Evolutionary conservation across 35 echinoderm and acorn worm species (phyloP), one percentile per base, ranked within the genome.

Genomic region (Hemicentrotus pulcherrimus): DNA sequence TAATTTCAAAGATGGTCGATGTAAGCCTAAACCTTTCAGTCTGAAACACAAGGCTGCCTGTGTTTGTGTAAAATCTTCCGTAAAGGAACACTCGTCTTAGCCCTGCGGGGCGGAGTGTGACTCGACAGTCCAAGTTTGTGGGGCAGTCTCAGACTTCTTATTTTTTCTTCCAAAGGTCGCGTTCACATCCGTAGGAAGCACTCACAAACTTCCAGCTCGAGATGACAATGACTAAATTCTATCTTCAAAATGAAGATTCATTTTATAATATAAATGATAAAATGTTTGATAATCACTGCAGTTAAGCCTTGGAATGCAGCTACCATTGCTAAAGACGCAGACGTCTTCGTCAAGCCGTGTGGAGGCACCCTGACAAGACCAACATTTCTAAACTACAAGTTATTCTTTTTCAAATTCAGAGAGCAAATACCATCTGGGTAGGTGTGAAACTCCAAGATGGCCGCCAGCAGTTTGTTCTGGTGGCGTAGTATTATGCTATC

Each of bases 41-140:
- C 91, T 58, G 91, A 50, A 93, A 93, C 30, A 93, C 91, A 93
- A 93, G 91, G 91, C 91, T 58, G 45, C 28, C 91, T 50, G 91
- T 93, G 91, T 93, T 93, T 93, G 91, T 93, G 91, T 93, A 93
- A 93, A 93, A 93, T 93, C 48, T 90, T 16, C 88, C 46, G 88
- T 90, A 90, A 90, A 47, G 24, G 46, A 86, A 90, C 88, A 90
- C 88, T 90, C 88, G 32, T 2, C 18, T 45, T 45, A 32, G 12
- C 88, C 88, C 88, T 90, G 88, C 33, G 88, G 87, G 32, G 88
- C 31, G 15, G 32, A 90, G 88, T 90, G 88, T 90, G 88, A 90
- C 33, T 47, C 32, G 31, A 90, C 32, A 33, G 15, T 47, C 46
- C 32, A 90, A 90, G 88, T 90, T 90, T 90, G 88, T 32, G 14